phyloP scores from a whole-genome alignment of 2,113 vertebrate species.

The Dryoscopus gambensis region DNA sequence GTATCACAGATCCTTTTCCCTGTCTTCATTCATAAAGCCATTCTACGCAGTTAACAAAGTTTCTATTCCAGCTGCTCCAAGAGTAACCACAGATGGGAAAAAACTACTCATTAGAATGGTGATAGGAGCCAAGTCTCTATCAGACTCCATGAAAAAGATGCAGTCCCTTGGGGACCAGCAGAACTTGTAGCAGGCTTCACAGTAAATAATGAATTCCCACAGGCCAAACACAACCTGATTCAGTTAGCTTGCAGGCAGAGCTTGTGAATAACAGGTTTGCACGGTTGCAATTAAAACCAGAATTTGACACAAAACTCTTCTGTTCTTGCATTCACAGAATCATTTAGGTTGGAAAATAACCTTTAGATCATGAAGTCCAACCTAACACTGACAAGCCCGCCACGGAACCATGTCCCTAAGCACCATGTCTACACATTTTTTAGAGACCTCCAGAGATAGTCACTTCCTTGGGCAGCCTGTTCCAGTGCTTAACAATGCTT shows the following conservation, averaged over 20 bases:
- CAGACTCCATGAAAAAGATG: not conserved
- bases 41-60: accelerated
- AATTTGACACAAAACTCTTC: not conserved
- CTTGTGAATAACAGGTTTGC: not conserved
- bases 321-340: not conserved
- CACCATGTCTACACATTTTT: accelerated
- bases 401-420: not conserved
- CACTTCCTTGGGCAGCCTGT: not conserved
- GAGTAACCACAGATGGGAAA: not conserved
- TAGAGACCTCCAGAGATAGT: not conserved
- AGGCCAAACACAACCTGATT: not conserved
- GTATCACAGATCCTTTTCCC: not conserved
- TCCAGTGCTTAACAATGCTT: not conserved
- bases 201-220: not conserved
- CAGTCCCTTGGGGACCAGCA: not conserved
- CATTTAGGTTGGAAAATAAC: not conserved
- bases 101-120: not conserved
- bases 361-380: not conserved
- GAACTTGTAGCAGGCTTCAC: not conserved
- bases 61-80: not conserved
- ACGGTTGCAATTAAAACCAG: not conserved
- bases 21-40: not conserved
- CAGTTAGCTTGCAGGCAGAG: not conserved
- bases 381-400: not conserved
- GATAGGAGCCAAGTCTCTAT: not conserved